Conservation (phyloP, 2,113 vertebrate species). For the Silurus glanis region DNA sequence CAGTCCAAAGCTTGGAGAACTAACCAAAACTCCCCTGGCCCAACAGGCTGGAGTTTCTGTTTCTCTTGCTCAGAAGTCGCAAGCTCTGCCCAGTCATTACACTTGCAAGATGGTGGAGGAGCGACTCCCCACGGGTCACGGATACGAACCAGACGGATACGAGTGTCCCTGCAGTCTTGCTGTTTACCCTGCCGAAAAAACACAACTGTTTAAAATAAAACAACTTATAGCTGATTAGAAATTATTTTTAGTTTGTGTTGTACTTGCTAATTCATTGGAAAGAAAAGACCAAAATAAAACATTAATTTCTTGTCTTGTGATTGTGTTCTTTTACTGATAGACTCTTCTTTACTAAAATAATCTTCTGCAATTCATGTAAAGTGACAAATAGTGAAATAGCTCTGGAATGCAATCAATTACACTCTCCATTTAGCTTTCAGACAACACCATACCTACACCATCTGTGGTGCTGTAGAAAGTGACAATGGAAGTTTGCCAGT, state of each 20-base stretch:
- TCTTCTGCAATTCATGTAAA: background rate
- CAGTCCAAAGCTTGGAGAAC: background rate
- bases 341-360: background rate
- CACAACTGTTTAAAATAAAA: background rate
- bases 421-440: background rate
- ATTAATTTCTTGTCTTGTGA: background rate
- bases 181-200: conserved; percentile 64
- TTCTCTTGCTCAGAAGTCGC: conserved; percentile 79
- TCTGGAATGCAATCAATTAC: background rate
- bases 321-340: background rate
- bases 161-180: conserved; percentile 62
- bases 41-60: conserved; percentile 80
- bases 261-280: background rate
- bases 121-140: conserved; percentile 96
- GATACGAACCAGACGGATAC: conserved; percentile 83
- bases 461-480: background rate
- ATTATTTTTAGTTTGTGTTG: background rate
- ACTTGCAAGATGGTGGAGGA: conserved; percentile 69
- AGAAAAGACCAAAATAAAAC: no score
- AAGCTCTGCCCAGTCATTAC: conserved; percentile 85
- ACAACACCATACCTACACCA: background rate
- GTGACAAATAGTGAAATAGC: background rate
- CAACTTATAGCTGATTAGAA: background rate
- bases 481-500: background rate
- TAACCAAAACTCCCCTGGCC: conserved; percentile 95